Evolutionary conservation across 37 sponge, comb jelly and placozoan genomes (phyloP), one percentile per base, ranked within the genome.

Genomic region (Geodia barretti): DNA sequence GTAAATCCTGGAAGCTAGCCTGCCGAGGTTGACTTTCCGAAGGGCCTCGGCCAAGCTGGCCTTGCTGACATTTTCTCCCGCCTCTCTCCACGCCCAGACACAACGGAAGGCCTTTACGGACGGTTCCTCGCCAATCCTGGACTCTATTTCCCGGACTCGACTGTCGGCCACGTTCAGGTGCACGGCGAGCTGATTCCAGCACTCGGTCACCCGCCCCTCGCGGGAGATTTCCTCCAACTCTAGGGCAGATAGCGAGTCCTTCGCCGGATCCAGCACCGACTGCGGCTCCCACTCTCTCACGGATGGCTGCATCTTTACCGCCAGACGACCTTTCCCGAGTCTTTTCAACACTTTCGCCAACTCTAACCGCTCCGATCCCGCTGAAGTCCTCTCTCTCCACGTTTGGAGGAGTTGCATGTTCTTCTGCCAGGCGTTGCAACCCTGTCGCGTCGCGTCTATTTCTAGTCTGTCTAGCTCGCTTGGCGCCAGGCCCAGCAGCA

Each of bases 201-300:
- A 28, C 2, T 68, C 34, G 33, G 33, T 21, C 19, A 68, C 68
- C n/a, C n/a, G n/a, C n/a, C n/a, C n/a, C 33, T 30, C 68, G 20
- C 68, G 30, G 20, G 68, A 68, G 30, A 68, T 30, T 32, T 68
- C 68, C 68, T 68, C 68, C 68, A 68, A 68, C 68, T 68, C 68
- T 68, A 20, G 32, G 33, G 31, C 33, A 3, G 68, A 33, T 33
- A 68, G 34, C 20, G 30, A 7, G 19, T 68, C 34, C 1, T 29
- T 68, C 31, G 33, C 29, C 31, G 68, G 14, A 5, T 30, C 9
- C 20, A 29, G 2, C 25, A 68, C 30, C 32, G 34, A 7, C 30
- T 20, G 20, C 33, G 2, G n/a, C 7, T 23, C 30, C 54, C 54
- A 47, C 11, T 47, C 11, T 14, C 14, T 47, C 54, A 47, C 54